phyloP scores from a whole-genome alignment of 2,113 vertebrate species.

The Gasterosteus nipponicus region DNA sequence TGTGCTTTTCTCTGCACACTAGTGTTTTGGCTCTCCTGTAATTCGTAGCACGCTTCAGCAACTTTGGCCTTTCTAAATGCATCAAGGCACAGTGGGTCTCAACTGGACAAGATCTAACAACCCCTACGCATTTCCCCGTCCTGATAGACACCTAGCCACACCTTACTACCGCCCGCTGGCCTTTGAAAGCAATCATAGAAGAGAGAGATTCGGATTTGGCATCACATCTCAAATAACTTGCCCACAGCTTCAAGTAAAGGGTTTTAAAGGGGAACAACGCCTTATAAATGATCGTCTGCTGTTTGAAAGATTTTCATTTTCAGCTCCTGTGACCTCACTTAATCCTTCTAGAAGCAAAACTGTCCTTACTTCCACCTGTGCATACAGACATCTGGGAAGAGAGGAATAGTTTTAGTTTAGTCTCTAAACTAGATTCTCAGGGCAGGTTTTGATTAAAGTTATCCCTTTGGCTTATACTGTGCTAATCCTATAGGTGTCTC shows the following conservation, averaged over 20 bases:
- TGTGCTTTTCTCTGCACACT: slow-evolving; percentile 46
- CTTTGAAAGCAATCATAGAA: slow-evolving; percentile 34
- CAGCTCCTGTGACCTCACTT: slow-evolving; percentile 14
- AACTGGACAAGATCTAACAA: slow-evolving; percentile 51
- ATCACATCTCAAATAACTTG: slow-evolving; percentile 3
- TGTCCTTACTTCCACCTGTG: slow-evolving; percentile 12
- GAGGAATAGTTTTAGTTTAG: not conserved
- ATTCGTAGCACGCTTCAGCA: slow-evolving; percentile 71
- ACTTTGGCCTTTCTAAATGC: slow-evolving; percentile 65
- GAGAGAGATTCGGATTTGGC: not conserved
- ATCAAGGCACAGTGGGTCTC: slow-evolving; percentile 55
- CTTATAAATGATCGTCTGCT: slow-evolving; percentile 23
- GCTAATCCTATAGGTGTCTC: not conserved
- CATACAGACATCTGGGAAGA: not conserved
- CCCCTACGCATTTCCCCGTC: not conserved
- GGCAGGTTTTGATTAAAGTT: not conserved
- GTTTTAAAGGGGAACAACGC: slow-evolving; percentile 25
- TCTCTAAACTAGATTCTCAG: not conserved
- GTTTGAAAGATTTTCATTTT: slow-evolving; percentile 17
- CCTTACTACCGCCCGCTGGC: slow-evolving; percentile 5
- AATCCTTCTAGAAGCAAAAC: not conserved
- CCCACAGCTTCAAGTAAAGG: slow-evolving; percentile 4
- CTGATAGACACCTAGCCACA: not conserved
- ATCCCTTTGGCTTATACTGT: not conserved
- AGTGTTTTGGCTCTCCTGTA: slow-evolving; percentile 63